Base-by-base conservation (phyloP, 1,140 invertebrate genomes). In the Habropoda laboriosa region DNA sequence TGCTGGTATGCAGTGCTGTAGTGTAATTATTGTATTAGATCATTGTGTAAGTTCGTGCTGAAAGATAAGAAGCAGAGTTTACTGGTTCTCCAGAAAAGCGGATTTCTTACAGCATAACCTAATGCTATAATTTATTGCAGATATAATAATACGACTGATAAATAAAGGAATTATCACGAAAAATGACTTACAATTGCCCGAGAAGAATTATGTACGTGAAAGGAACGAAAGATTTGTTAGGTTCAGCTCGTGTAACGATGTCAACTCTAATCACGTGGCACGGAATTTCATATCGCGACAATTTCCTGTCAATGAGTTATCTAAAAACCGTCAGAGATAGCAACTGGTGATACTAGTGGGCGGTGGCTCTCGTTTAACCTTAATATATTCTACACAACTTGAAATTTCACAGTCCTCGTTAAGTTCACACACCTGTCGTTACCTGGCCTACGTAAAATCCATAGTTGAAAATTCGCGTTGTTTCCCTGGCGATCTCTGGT, bases 271-370 rank as follows among this genome's bases (percentile, higher is more conserved):
- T n/a, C 10, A 42, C n/a, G 30, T n/a, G n/a, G 6, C 16, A 16
- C 38, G 57, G 53, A 68, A 61, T 68, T 76, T 38, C 53, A 30
- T 80, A 79, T 72, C 80, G 63, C 79, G 70, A 80, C 73, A 77
- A 47, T 82, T 86, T 87, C 84, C 84, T 84, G 83, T 75, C 77
- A 70, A 76, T 71, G 63, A 86, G 79, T 72, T 80, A 75, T 78
- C 78, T 82, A 18, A 30, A 66, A 61, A 53, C 61, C 42, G 8
- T 67, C 49, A 32, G 30, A 72, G 78, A 75, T 80, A 79, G 21
- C 21, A 27, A 10, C 21, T 51, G 5, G 12, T 16, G 75, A 47
- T 70, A 70, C 4, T 45, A 77, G 16, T 42, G 32, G 32, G 32
- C 53, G 32, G 75, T 77, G 18, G 45, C 2, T 10, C 27, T 21